These are phyloP conservation scores for Petrophora chlorosata DNA, from an alignment of 2,888 invertebrate genomes.

Conservation along the genomic window DNA sequence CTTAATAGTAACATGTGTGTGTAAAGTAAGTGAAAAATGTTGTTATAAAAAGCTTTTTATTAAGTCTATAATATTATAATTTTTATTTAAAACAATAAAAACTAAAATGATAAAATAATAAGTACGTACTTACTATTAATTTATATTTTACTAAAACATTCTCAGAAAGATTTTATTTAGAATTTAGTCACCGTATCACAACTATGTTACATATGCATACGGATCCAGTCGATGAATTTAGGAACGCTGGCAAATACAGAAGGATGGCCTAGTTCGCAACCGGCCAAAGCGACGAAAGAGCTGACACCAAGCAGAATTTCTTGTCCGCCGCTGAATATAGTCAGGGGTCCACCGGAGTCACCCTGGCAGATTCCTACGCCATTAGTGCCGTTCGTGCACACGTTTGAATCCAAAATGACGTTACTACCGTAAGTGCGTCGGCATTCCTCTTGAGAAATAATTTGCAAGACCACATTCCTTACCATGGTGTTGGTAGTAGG, in stretches of 20 bases:
- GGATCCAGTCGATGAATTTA: conserved; percentile 59
- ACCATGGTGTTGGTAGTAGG: conserved; percentile 60
- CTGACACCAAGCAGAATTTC: conserved; percentile 65
- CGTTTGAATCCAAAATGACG: conserved; percentile 57
- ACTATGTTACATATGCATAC: conserved; percentile 41
- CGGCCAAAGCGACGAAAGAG: conserved; percentile 64
- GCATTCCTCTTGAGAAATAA: conserved; percentile 55
- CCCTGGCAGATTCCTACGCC: conserved; percentile 70
- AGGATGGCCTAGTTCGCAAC: conserved; percentile 64
- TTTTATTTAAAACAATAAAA: conserved; percentile 6
- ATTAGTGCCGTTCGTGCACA: conserved; percentile 64
- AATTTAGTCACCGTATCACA: too few relatives aligned
- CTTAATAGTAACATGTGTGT: too few relatives aligned
- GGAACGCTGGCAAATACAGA: conserved; percentile 66
- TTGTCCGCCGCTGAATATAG: conserved; percentile 47
- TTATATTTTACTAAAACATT: too few relatives aligned
- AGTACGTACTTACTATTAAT: too few relatives aligned
- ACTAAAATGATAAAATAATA: not conserved
- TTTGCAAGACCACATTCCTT: conserved; percentile 57
- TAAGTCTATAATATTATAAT: not conserved
- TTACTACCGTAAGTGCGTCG: conserved; percentile 47
- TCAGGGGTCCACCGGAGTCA: conserved; percentile 68
- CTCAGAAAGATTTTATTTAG: too few relatives aligned
- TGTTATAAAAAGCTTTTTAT: not conserved
- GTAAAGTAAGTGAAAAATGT: not conserved